Base-by-base conservation (phyloP, 2,888 invertebrate genomes). In the Pammene fasciana region DNA sequence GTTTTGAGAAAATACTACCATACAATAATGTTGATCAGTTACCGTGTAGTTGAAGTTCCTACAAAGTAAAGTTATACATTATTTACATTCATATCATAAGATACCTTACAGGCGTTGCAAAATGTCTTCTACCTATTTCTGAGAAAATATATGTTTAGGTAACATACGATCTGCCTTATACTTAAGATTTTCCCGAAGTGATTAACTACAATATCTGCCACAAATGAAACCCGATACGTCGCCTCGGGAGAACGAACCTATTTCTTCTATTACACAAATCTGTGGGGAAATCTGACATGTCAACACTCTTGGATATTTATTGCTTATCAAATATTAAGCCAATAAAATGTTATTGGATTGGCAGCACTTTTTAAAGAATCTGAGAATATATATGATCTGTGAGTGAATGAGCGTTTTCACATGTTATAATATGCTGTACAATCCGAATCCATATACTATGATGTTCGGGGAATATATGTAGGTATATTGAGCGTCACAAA, bases 241-340 rank as follows among this genome's bases (percentile, higher is more conserved):
- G 60, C 60, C 70, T 46, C 6, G 65, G 70, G 70, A 70, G 41
- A 54, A 34, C 56, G 45, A 54, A 67, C 52, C 38, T 65, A 60
- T 65, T 70, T 70, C 70, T 60, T 55, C 45, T 65, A 68, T 68
- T 59, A 65, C 50, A 57, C 11, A 50, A 50, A 43, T 64, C 68
- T 45, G 57, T 38, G 57, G 68, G 68, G 68, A 68, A 68, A 65
- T 68, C 36, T n/a, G 7, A 43, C 45, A 34, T 38, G 57, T 65
- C 64, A 64, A 68, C 68, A 68, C 36, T 10, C 67, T 43, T 41
- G 34, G 36, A 52, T 45, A 67, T 54, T 61, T 60, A 60, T 67
- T 67, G 14, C 52, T 64, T n/a, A n/a, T 34, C 52, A 43, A 64
- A 54, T 34, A 64, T 41, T 43, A n/a, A 41, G 2, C 36, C 26